Conservation (phyloP, 2,797 vertebrate species). For the Brachyalestes nurse region DNA sequence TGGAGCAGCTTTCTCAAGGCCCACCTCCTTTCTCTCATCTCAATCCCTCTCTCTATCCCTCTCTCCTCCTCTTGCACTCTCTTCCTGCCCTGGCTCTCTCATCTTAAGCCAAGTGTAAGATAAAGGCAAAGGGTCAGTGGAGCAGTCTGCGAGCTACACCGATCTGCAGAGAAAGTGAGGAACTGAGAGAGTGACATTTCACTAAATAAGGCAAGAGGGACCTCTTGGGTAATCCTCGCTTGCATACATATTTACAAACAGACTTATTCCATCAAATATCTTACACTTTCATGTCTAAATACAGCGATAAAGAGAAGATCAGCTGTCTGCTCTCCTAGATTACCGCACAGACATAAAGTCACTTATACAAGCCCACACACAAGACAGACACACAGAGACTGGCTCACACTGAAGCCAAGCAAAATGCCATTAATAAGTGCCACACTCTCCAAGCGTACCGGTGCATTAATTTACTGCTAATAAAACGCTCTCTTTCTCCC, state of each 20-base stretch:
- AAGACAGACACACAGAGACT: not conserved
- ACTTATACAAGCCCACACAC: not conserved
- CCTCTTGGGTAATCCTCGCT: not conserved
- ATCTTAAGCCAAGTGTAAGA: slow-evolving; percentile 64
- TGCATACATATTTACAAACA: slow-evolving; percentile 10
- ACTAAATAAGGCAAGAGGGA: not conserved
- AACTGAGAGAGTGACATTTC: slow-evolving; percentile 26
- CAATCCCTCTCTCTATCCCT: slow-evolving; percentile 33
- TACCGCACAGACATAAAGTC: not conserved
- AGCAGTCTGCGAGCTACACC: slow-evolving; percentile 26
- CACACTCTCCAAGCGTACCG: not conserved
- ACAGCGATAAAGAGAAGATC: not conserved
- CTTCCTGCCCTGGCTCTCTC: slow-evolving; percentile 59
- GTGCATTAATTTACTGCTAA: not conserved
- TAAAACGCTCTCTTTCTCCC: not conserved
- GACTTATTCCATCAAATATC: not conserved
- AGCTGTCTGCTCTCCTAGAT: not conserved
- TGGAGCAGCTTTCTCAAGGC: slow-evolving; percentile 27
- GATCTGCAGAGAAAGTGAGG: not conserved
- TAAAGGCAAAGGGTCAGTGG: slow-evolving; percentile 34
- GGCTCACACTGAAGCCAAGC: not conserved
- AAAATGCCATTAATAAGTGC: not conserved
- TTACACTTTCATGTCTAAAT: not conserved
- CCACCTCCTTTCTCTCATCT: slow-evolving; percentile 33
- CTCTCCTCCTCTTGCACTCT: slow-evolving; percentile 37